Percentiles rank a stretch among this genome's conserved stretches.
phyloP scores from a whole-genome alignment of 2,797 vertebrate genomes.

The Holocentrus rufus region DNA sequence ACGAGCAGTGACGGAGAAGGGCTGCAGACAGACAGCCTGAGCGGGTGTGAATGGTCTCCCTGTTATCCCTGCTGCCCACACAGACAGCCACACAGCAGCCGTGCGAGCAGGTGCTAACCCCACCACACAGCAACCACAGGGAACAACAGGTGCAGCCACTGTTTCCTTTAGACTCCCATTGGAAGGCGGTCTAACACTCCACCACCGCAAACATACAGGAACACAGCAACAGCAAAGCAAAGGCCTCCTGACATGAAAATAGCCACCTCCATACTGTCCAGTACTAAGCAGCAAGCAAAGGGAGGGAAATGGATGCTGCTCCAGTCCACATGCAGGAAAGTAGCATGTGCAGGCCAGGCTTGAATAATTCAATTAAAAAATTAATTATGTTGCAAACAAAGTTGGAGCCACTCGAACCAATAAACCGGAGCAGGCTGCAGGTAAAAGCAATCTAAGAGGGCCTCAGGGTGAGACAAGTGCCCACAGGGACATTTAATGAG shows the following conservation, averaged over 20 bases:
- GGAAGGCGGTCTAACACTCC: constrained; percentile 57
- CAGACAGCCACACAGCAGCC: constrained; percentile 81
- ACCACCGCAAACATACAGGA: constrained; percentile 55
- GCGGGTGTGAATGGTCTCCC: constrained; percentile 79
- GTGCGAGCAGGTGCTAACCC: constrained; percentile 80
- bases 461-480: constrained; percentile 55
- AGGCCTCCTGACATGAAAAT: constrained; percentile 43
- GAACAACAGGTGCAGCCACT: constrained; percentile 82
- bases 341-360: constrained; percentile 27
- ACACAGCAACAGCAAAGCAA: neutral
- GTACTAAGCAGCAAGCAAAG: constrained; percentile 1
- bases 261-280: constrained; percentile 9
- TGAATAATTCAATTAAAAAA: constrained; percentile 62
- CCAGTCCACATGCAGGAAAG: constrained; percentile 31
- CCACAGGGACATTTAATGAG: constrained; percentile 75
- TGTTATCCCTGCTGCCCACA: constrained; percentile 77
- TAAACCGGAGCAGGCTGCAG: constrained; percentile 48
- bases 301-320: constrained; percentile 33
- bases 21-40: constrained; percentile 74
- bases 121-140: constrained; percentile 69
- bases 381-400: constrained; percentile 62
- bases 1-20: constrained; percentile 63
- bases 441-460: constrained; percentile 68
- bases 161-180: constrained; percentile 63
- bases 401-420: constrained; percentile 59